phyloP scores from a whole-genome alignment of 2,888 invertebrate genomes.

The Schrankia costaestrigalis region DNA sequence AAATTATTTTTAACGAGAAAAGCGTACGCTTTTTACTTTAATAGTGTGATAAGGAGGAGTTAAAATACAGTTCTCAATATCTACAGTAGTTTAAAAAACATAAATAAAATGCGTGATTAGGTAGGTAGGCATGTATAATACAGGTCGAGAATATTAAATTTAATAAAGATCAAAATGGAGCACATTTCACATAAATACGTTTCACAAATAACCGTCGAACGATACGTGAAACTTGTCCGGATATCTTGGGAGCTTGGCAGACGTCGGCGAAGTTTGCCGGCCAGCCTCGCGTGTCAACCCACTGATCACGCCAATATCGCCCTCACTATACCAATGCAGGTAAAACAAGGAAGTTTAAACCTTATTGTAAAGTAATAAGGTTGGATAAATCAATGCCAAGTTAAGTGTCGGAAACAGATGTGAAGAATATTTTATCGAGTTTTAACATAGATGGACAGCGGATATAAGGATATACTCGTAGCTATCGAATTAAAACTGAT shows the following conservation, averaged over 20 bases:
- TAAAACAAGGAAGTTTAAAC: conserved; percentile 6
- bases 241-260: conserved; percentile 43
- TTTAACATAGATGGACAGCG: conserved; percentile 27
- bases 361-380: conserved; percentile 10
- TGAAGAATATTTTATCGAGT: conserved; percentile 24
- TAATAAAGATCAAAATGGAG: no score
- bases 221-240: conserved; percentile 34
- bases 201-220: conserved; percentile 38
- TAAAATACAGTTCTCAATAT: no score
- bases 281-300: conserved; percentile 59
- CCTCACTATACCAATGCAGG: conserved; percentile 8
- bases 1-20: no score
- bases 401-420: background rate
- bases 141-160: no score
- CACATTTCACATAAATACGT: conserved; percentile 30
- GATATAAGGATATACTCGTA: no score
- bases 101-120: no score
- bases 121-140: no score
- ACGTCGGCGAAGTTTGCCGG: conserved; percentile 60
- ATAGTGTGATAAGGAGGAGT: no score
- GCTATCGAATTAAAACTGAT: no score
- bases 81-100: no score
- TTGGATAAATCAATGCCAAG: background rate
- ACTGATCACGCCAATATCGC: conserved; percentile 69
- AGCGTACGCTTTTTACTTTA: no score